Evolutionary conservation across 1,140 invertebrate genomes (phyloP), one percentile per base, ranked within the genome.

Genomic region (Drosophila triauraria): DNA sequence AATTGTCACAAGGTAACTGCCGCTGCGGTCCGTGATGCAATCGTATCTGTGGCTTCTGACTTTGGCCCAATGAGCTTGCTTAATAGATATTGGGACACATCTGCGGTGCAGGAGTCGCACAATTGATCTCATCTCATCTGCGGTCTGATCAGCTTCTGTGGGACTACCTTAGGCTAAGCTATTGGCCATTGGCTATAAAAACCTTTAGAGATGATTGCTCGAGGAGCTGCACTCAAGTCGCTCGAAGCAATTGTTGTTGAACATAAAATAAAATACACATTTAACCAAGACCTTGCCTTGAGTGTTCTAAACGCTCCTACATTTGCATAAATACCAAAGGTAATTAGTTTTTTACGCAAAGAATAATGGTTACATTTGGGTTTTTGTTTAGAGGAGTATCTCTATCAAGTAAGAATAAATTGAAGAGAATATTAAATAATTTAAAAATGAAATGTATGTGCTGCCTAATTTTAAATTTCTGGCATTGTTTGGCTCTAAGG

Each of bases 1-100:
- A 72, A 74, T 44, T 74, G 70, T 74, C 70, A 72, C 70, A 74
- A 72, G 70, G 70, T 32, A 40, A 32, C 17, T 27, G 51, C 35
- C n/a, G 35, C 27, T 57, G 68, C 40, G 69, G 51, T 72, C 8
- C 25, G 70, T 74, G 70, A 72, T 74, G 70, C 54, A 74, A 67
- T 62, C 61, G 43, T 20, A 47, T 50, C 44, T 72, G 68, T 27
- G 70, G 70, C 60, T 59, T 72, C 25, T 38, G 46, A 72, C 68
- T 72, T 72, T 60, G 70, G 38, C 38, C 56, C 53, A 72, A 60
- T 74, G 67, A 72, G 67, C 13, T 71, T 72, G 67, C 67, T 23
- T 44, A 72, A 47, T 56, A 56, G 13, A 48, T 60, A 51, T 71
- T 58, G 44, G 43, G 68, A 30, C 38, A 51, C n/a, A 56, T 42